Conservation (phyloP, 2,888 invertebrate genomes). For the Brachycybe producta region DNA sequence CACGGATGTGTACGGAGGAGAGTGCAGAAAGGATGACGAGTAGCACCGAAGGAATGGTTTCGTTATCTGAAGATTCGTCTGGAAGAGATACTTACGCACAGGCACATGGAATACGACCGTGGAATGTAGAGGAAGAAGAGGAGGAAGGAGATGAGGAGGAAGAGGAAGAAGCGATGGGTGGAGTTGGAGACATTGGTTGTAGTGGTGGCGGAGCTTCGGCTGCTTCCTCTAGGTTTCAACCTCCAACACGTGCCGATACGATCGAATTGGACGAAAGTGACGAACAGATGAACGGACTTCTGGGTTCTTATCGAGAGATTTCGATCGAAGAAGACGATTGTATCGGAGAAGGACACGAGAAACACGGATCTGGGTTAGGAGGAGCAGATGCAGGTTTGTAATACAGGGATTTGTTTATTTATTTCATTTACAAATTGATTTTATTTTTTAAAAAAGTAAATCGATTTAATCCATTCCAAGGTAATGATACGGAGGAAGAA, state of each 20-base stretch:
- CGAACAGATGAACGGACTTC: constrained; percentile 19
- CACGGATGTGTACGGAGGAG: constrained; percentile 19
- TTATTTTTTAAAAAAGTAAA: not conserved
- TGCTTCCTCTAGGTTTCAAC: too few relatives aligned
- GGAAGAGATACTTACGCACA: constrained; percentile 19
- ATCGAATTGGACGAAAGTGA: constrained; percentile 18
- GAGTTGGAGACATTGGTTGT: constrained; percentile 2
- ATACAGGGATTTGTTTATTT: too few relatives aligned
- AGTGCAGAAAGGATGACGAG: constrained; percentile 19
- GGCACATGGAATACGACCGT: not conserved
- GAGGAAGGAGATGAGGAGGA: too few relatives aligned
- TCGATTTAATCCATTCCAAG: not conserved
- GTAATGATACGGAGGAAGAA: constrained; percentile 19
- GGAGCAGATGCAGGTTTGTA: not conserved
- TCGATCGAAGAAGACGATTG: constrained; percentile 17
- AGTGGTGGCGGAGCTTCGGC: not conserved
- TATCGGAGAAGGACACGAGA: too few relatives aligned
- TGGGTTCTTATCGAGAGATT: constrained; percentile 19
- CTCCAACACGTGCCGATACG: constrained; percentile 6
- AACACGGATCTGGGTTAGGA: not conserved
- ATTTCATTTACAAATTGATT: not conserved
- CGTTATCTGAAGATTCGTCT: constrained; percentile 19
- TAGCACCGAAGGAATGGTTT: constrained; percentile 19
- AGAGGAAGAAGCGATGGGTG: not conserved
- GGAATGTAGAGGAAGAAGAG: constrained; percentile 3